Evolutionary conservation across 35 echinoderm and acorn worm genomes (phyloP).

Genomic region (Patiria miniata): DNA sequence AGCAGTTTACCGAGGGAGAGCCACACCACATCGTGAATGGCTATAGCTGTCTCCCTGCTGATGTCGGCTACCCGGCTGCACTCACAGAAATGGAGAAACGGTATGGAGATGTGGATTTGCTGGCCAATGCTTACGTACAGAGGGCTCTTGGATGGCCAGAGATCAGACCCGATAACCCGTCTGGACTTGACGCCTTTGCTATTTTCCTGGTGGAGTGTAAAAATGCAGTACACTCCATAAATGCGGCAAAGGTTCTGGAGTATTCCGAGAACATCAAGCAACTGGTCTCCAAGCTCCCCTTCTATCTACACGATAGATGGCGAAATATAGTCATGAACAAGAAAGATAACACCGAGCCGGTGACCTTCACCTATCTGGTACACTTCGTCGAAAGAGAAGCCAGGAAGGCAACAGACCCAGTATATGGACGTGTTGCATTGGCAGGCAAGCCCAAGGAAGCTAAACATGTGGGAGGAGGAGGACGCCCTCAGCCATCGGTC

Average conservation of each 20-base stretch:
- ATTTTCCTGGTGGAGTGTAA: slow-evolving; percentile 48
- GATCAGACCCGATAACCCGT: background rate
- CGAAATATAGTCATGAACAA: slow-evolving; percentile 28
- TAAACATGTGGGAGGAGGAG: too few species aligned
- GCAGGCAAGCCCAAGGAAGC: background rate
- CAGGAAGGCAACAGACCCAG: slow-evolving; percentile 39
- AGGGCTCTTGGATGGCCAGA: slow-evolving; percentile 35
- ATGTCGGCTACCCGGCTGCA: background rate
- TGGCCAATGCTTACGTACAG: slow-evolving; percentile 29
- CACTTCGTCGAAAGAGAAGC: slow-evolving; percentile 15
- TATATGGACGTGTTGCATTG: background rate
- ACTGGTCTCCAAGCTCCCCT: slow-evolving; percentile 14
- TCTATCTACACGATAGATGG: slow-evolving; percentile 40
- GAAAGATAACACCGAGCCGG: slow-evolving; percentile 25
- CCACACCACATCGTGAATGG: slow-evolving; percentile 11
- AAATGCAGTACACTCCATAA: slow-evolving; percentile 20
- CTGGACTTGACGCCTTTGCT: slow-evolving; percentile 20
- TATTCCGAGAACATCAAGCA: slow-evolving; percentile 33
- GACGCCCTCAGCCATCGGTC: background rate
- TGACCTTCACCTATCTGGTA: slow-evolving; percentile 18
- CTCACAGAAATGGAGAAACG: background rate
- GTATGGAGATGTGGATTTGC: slow-evolving; percentile 29
- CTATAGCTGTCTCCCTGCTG: background rate
- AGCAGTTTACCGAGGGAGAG: slow-evolving; percentile 32
- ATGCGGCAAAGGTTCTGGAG: slow-evolving; percentile 39